Base-by-base conservation (phyloP, 2,113 vertebrate genomes). In the Lynx canadensis region DNA sequence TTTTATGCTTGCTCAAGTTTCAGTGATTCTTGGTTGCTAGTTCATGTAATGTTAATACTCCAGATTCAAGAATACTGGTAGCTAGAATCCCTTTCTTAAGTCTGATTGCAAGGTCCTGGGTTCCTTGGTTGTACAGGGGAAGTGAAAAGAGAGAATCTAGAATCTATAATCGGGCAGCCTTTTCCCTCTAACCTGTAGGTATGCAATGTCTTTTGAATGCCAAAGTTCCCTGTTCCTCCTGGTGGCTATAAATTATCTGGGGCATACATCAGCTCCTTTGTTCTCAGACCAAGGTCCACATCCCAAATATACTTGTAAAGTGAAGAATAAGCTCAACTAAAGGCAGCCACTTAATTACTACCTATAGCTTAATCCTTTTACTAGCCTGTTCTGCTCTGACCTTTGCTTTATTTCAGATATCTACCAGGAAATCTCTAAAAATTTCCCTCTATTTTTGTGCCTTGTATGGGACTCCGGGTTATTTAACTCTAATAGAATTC, bases 261-360 rank as follows among this genome's bases (percentile, higher is more conserved):
- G 16, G 19, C 36, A 82, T 55, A 89, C 41, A 87, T 60, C 68
- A 48, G 94, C 7, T 60, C 57, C 10, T 57, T 73, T 92, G 65
- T n/a, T 81, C 45, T 95, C n/a, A 92, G 71, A 76, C n/a, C 25
- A 89, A 14, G 36, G 38, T n/a, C 31, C 38, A 81, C 7, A 89
- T 50, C 10, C 5, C 57, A 74, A 74, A 92, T 89, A 65, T 4
- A 11, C 23, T 91, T 94, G 33, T 63, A 89, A 76, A 80, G 15
- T 45, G 23, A 89, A 45, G 60, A 94, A 85, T 50, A 69, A 27
- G 41, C 25, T 88, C 36, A 57, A 18, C 5, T 91, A 57, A 94
- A 79, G 23, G 11, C n/a, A 92, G 55, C 18, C 50, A 91, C 29
- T 92, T 85, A 80, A 50, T 90, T 93, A 90, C 12, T 74, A 95